A percentile compares a stretch with the other conserved stretches of the same genome.
phyloP scores from a whole-genome alignment of 1,140 invertebrate genomes.

The Leptopilina clavipes region DNA sequence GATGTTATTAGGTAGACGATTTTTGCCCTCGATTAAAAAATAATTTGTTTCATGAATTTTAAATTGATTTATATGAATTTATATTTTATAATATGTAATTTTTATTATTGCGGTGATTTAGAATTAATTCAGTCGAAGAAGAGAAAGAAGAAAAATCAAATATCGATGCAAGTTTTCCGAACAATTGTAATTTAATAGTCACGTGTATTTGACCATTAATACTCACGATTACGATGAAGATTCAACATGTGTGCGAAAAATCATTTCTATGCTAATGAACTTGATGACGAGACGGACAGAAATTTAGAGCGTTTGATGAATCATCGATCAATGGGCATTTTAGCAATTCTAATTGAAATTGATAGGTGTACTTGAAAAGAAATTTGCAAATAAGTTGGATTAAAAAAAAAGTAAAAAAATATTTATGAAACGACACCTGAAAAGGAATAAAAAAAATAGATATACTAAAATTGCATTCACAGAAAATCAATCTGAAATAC shows the following conservation, averaged over 20 bases:
- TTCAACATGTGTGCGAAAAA: conserved; percentile 4
- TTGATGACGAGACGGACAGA: not conserved
- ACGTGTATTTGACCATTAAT: conserved; percentile 4
- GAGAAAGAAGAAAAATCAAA: not conserved
- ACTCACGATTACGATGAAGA: not conserved
- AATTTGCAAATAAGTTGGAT: not conserved
- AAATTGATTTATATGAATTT: too few species aligned
- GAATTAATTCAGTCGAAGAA: not conserved
- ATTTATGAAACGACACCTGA: too few species aligned
- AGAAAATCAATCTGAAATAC: not conserved
- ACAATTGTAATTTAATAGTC: conserved; percentile 13
- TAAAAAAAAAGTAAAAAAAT: not conserved
- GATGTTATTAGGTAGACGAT: too few species aligned
- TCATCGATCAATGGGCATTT: not conserved
- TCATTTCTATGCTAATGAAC: conserved; percentile 29
- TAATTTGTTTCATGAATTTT: too few species aligned
- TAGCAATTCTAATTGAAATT: not conserved
- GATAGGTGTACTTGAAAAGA: not conserved
- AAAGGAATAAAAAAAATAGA: too few species aligned
- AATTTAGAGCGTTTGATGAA: conserved; percentile 19
- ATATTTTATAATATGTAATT: not conserved
- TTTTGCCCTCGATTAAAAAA: too few species aligned
- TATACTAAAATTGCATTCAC: not conserved
- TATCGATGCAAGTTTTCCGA: not conserved
- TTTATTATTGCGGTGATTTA: not conserved